Percentiles rank a stretch among this genome's conserved stretches.
phyloP scores from a whole-genome alignment of 2,888 invertebrate species.

The Drosophila hawaiiensis region DNA sequence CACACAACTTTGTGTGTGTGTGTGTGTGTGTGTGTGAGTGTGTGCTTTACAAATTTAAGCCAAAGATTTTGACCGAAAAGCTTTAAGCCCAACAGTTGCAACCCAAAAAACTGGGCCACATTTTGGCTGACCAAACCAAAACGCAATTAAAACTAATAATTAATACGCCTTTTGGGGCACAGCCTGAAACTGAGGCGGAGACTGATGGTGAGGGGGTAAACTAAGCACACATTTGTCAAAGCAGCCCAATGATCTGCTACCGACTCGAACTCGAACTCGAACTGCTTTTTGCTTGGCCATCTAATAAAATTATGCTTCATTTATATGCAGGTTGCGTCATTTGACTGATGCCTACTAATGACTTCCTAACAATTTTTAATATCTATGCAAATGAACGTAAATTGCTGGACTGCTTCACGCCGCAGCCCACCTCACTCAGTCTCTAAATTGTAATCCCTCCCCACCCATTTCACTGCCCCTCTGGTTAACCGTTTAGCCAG shows the following conservation, averaged over 20 bases:
- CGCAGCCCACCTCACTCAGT: conserved; percentile 4
- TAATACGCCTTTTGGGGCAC: conserved; percentile 61
- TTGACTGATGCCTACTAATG: conserved; percentile 82
- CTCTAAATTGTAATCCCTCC: conserved; percentile 43
- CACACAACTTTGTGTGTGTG: conserved; percentile 46
- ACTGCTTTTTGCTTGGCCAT: conserved; percentile 22
- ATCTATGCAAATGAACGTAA: conserved; percentile 83
- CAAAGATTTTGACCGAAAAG: conserved; percentile 15
- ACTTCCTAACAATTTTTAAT: conserved; percentile 83
- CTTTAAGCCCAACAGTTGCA: conserved; percentile 19
- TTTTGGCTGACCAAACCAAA: conserved; percentile 50
- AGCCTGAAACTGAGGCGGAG: neutral
- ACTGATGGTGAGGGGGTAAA: conserved; percentile 1
- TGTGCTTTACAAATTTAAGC: conserved; percentile 5
- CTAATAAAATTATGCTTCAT: conserved; percentile 81
- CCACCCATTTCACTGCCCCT: conserved; percentile 10
- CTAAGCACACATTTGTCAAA: conserved; percentile 52
- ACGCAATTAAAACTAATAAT: conserved; percentile 79
- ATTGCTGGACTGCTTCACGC: conserved; percentile 71
- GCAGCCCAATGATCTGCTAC: conserved; percentile 48
- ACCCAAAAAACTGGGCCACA: neutral
- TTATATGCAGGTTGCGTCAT: conserved; percentile 81
- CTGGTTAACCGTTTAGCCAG: conserved; percentile 79
- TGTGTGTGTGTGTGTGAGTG: neutral
- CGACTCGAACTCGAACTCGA: conserved; percentile 18